A percentile compares a stretch with the other conserved stretches of the same genome.
Conservation (phyloP, 2,113 vertebrate species). For the Prolemur simus region DNA sequence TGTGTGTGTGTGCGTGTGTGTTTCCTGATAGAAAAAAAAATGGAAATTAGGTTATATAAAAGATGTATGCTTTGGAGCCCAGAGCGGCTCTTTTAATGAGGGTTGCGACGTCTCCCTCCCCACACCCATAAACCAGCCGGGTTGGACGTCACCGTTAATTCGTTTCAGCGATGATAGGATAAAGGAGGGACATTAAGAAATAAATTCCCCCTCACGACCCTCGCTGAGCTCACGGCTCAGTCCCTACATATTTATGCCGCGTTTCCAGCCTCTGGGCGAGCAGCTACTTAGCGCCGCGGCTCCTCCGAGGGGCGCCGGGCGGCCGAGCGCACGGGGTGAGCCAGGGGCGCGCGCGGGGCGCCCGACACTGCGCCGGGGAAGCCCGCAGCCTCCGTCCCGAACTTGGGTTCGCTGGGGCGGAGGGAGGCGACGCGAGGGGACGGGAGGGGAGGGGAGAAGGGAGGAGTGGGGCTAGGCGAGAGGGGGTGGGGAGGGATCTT, state of each 20-base stretch:
- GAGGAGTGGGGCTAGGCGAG: neutral
- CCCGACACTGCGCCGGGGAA: conserved; percentile 17
- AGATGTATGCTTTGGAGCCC: conserved; percentile 83
- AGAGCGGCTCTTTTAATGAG: conserved; percentile 83
- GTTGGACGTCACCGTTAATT: conserved; percentile 86
- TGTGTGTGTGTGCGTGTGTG: neutral
- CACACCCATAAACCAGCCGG: conserved; percentile 85
- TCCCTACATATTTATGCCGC: conserved; percentile 85
- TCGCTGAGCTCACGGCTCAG: conserved; percentile 81
- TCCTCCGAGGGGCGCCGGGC: conserved; percentile 62
- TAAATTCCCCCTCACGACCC: conserved; percentile 86
- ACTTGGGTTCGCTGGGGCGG: conserved; percentile 46
- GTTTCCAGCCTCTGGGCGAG: conserved; percentile 71
- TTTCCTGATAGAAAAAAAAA: conserved; percentile 66
- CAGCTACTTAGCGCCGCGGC: conserved; percentile 58
- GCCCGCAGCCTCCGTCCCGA: conserved; percentile 54
- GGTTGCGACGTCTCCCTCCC: conserved; percentile 83
- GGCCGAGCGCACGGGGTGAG: conserved; percentile 56
- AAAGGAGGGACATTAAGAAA: conserved; percentile 87
- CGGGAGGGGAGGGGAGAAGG: neutral
- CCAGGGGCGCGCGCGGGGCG: conserved; percentile 39
- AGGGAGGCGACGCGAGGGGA: neutral
- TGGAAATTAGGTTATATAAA: conserved; percentile 86
- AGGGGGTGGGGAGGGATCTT: conserved; percentile 54
- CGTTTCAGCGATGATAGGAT: conserved; percentile 84